Evolutionary conservation across 2,113 vertebrate species (phyloP).

Genomic region (Hemiscyllium ocellatum): DNA sequence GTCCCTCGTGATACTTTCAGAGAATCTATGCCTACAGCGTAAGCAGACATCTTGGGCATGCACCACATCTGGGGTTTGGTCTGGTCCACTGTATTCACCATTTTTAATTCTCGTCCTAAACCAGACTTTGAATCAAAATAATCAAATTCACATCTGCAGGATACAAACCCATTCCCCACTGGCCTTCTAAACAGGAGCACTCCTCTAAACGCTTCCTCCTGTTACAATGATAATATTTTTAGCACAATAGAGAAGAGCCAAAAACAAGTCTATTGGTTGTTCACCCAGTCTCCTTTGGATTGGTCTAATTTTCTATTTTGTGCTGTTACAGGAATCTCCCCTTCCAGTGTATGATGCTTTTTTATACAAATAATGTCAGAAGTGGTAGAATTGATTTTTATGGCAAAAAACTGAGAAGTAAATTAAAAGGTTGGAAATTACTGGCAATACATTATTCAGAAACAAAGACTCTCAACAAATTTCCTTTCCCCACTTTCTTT

Average conservation of each 20-base stretch:
- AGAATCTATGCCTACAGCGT: neutral
- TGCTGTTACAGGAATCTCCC: neutral
- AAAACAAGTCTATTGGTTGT: neutral
- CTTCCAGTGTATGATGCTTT: neutral
- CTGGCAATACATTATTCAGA: neutral
- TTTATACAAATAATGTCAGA: neutral
- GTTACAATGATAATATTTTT: neutral
- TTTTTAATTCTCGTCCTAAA: neutral
- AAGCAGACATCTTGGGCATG: neutral
- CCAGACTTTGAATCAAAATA: neutral
- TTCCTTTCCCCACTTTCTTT: neutral
- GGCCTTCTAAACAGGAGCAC: neutral
- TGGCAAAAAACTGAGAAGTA: no score
- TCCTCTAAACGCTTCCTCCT: neutral
- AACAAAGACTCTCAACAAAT: neutral
- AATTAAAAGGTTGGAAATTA: neutral
- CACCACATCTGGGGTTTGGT: conserved; percentile 15
- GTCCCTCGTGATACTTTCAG: neutral
- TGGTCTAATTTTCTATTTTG: neutral
- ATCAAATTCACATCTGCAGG: neutral
- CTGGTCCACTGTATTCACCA: neutral
- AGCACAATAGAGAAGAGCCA: neutral
- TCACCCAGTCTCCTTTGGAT: neutral
- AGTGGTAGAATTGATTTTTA: no score
- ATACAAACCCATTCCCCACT: conserved; percentile 7